Base-by-base conservation (phyloP, 37 sponge, comb jelly and placozoan genomes). In the Hexactinellida sp. region DNA sequence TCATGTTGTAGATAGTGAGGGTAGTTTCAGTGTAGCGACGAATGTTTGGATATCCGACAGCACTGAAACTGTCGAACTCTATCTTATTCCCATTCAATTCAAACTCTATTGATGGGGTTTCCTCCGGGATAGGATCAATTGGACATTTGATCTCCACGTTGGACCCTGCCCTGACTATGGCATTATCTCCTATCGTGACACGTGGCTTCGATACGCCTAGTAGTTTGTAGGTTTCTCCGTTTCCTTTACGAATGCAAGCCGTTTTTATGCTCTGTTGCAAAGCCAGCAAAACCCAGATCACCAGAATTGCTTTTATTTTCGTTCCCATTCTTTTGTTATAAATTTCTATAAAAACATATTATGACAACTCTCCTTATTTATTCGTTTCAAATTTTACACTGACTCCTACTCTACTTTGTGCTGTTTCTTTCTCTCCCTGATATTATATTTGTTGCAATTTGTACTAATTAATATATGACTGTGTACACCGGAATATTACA, bases 11-110 rank as follows among this genome's bases (percentile, higher is more conserved):
- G 30, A 63, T 63, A 1, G 32, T 63, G 25, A 63, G 21, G 34
- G 76, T 32, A 23, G 3, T 63, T 28, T 63, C 76, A 10, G 76
- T 63, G 30, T 63, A 63, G 34, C 76, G 76, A 63, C 76, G 76
- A 63, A 63, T 63, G 76, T 63, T 63, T 32, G 76, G 76, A 28
- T 63, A 63, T 25, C 76, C 76, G 30, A 63, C 76, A n/a, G 34
- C 30, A n/a, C 13, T 63, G 34, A 63, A 63, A 63, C 30, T 28
- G 13, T 63, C 76, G 13, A 32, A 63, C 28, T 10, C 30, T 3
- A 63, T 5, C 13, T 28, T 10, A 63, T 63, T 63, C 5, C 34
- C 76, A 28, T 63, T 63, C 28, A 63, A 25, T 32, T 63, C 34
- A 7, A 7, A 63, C 1, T 63, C 30, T 63, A 63, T 10, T 32